A percentile compares a stretch with the other conserved stretches of the same genome.
These are phyloP conservation scores for Lepidonotus clava DNA, from an alignment of 2,888 invertebrate genomes.

Conservation along the genomic window DNA sequence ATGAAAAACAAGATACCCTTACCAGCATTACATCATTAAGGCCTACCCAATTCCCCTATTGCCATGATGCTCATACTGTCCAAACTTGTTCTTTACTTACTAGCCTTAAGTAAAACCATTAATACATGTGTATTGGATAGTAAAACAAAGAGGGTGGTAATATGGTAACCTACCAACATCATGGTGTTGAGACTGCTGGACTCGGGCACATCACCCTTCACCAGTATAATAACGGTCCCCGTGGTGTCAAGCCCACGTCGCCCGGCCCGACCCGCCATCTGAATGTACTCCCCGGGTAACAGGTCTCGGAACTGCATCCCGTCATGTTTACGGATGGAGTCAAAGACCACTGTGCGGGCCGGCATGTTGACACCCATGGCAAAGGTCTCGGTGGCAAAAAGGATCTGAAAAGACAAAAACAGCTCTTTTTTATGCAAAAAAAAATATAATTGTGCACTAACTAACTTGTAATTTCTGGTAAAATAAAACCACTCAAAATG, in stretches of 20 bases:
- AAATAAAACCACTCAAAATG: too few species aligned
- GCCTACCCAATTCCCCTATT: too few species aligned
- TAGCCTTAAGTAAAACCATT: too few species aligned
- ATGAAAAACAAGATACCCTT: too few species aligned
- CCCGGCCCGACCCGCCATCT: slow-evolving; percentile 96
- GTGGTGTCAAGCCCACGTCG: slow-evolving; percentile 94
- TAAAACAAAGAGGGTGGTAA: not conserved
- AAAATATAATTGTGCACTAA: too few species aligned
- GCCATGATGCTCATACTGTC: too few species aligned
- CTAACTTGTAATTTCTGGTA: too few species aligned
- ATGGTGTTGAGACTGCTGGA: slow-evolving; percentile 88
- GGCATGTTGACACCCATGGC: slow-evolving; percentile 99
- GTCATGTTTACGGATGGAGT: slow-evolving; percentile 94
- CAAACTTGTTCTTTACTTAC: too few species aligned
- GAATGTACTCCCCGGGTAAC: slow-evolving; percentile 69
- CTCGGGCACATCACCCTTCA: slow-evolving; percentile 87
- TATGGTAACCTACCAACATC: slow-evolving; percentile 86
- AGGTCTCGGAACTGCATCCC: slow-evolving; percentile 86
- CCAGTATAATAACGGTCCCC: slow-evolving; percentile 96
- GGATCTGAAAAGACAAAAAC: slow-evolving; percentile 89
- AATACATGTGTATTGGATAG: too few species aligned
- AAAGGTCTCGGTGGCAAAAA: slow-evolving; percentile 99
- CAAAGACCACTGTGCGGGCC: slow-evolving; percentile 97
- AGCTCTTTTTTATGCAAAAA: too few species aligned
- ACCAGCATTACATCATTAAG: too few species aligned